A percentile compares a stretch with the other conserved stretches of the same genome.
These are phyloP conservation scores for Notothenia rossii DNA, from an alignment of 2,113 vertebrate species.

Conservation along the genomic window DNA sequence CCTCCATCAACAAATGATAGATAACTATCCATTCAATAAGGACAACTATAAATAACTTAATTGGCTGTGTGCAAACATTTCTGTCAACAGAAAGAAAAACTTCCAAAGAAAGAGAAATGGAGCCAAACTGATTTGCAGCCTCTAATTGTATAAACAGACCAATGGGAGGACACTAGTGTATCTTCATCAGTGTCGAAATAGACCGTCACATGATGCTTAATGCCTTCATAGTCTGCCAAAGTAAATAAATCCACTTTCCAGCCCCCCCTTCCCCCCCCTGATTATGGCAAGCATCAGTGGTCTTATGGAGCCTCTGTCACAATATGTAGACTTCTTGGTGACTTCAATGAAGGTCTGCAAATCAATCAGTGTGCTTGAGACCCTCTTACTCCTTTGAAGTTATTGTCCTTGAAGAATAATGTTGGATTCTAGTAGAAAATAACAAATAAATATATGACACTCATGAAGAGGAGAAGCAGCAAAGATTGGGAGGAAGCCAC, in stretches of 20 bases:
- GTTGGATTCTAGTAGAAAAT: not conserved
- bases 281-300: not conserved
- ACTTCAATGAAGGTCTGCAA: not conserved
- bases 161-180: not conserved
- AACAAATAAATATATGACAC: conserved; percentile 19
- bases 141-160: too few relatives aligned
- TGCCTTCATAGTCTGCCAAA: not conserved
- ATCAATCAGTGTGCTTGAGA: not conserved
- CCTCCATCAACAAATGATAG: not conserved
- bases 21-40: not conserved
- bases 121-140: not conserved
- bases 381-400: not conserved
- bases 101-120: not conserved
- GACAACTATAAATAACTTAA: not conserved
- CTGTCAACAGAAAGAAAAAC: not conserved
- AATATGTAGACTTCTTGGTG: not conserved
- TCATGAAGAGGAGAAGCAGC: not conserved
- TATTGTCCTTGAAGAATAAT: not conserved
- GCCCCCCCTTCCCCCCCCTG: not conserved
- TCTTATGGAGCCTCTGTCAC: not conserved
- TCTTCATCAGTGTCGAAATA: not conserved
- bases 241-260: not conserved
- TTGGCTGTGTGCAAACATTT: not conserved
- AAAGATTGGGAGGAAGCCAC: not conserved
- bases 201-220: not conserved